Evolutionary conservation across 2,888 invertebrate genomes (phyloP).

Genomic region (Entomobrya proxima): DNA sequence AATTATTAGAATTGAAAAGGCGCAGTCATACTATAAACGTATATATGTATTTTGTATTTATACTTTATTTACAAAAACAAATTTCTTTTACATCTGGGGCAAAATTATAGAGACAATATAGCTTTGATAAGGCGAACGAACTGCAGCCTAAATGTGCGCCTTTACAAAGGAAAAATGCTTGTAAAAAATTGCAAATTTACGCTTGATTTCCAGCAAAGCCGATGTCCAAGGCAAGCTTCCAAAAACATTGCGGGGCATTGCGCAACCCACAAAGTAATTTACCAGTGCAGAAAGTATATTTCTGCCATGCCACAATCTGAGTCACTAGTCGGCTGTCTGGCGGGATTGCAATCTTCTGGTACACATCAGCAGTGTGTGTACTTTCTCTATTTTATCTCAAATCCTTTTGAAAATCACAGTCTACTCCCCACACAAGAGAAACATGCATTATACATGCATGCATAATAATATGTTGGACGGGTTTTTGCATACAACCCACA

Average conservation of each 20-base stretch:
- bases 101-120: too few species aligned
- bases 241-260: neutral
- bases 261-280: neutral
- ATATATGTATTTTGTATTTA: too few species aligned
- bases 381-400: neutral
- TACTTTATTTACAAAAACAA: too few species aligned
- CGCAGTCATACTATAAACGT: too few species aligned
- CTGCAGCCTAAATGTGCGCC: too few species aligned
- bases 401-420: conserved; percentile 22
- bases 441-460: neutral
- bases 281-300: neutral
- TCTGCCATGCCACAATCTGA: neutral
- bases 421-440: neutral
- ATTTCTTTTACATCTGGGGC: too few species aligned
- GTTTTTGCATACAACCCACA: neutral
- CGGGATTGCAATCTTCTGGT: conserved; percentile 13
- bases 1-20: neutral
- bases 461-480: neutral
- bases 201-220: neutral
- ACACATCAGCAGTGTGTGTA: neutral
- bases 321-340: neutral
- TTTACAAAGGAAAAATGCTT: neutral
- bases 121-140: too few species aligned
- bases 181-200: conserved; percentile 5
- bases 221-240: neutral